Percentiles rank a stretch among this genome's conserved stretches.
These are phyloP conservation scores for Phrynocephalus forsythii DNA, from an alignment of 2,797 vertebrate species.

Conservation along the genomic window DNA sequence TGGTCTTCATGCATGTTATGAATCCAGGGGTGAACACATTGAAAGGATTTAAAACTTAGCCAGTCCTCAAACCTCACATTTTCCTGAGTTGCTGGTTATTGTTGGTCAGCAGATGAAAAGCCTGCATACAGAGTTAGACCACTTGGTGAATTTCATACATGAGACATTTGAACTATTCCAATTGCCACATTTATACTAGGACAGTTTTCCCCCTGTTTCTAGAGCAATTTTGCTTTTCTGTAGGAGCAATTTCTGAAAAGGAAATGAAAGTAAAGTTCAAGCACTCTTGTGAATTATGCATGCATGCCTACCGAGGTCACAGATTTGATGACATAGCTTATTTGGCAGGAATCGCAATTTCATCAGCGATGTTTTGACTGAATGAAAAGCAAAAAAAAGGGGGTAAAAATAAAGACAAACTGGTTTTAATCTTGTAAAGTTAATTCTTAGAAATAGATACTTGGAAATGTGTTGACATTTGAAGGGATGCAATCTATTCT, in stretches of 20 bases:
- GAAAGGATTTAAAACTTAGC: neutral
- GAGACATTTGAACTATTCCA: neutral
- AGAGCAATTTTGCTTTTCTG: neutral
- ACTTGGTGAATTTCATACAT: neutral
- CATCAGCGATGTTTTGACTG: neutral
- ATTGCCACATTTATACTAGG: neutral
- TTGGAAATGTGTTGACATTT: conserved; percentile 21
- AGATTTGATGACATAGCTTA: neutral
- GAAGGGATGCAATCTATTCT: conserved; percentile 19
- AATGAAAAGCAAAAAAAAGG: neutral
- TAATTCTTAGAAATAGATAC: conserved; percentile 34
- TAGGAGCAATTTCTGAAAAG: neutral
- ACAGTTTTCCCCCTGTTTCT: too few relatives aligned
- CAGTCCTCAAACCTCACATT: neutral
- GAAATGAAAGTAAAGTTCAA: neutral
- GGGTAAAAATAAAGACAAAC: neutral
- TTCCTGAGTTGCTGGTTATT: neutral
- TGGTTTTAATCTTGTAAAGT: neutral
- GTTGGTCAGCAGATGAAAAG: neutral
- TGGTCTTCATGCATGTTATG: neutral
- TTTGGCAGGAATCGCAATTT: neutral
- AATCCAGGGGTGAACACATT: neutral
- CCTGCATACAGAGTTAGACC: neutral
- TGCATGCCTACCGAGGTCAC: neutral
- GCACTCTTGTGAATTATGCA: neutral